These are phyloP conservation scores for Dasypus novemcinctus DNA, from an alignment of 2,113 vertebrate genomes.

Conservation along the genomic window DNA sequence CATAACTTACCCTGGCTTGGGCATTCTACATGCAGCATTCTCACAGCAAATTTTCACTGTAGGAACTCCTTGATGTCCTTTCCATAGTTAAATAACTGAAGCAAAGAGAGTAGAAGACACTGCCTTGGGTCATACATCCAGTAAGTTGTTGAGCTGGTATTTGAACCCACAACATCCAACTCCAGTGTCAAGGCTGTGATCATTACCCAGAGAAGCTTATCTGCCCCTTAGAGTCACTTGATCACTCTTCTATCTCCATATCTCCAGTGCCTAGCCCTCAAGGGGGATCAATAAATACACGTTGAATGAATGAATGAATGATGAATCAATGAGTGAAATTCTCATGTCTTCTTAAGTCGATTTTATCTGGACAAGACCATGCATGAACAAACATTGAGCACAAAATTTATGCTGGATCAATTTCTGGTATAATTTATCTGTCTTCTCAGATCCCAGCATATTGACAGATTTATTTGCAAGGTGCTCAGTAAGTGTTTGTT, in stretches of 20 bases:
- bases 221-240: neutral
- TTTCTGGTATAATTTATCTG: neutral
- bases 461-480: neutral
- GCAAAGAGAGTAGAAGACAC: neutral
- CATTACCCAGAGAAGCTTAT: rapidly evolving
- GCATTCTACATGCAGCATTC: rapidly evolving
- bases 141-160: neutral
- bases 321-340: neutral
- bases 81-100: neutral
- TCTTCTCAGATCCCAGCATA: neutral
- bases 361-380: too few relatives aligned
- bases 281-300: neutral
- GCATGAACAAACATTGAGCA: neutral
- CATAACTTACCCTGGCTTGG: rapidly evolving
- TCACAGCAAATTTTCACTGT: neutral
- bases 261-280: neutral
- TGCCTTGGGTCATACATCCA: neutral
- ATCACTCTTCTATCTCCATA: neutral
- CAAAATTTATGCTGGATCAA: neutral
- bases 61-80: neutral
- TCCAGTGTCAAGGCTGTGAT: neutral
- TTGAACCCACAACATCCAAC: neutral
- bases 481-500: neutral
- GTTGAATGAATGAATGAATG: neutral
- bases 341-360: neutral